A percentile compares a stretch with the other conserved stretches of the same genome.
These are phyloP conservation scores for Numenius arquata DNA, from an alignment of 2,113 vertebrate species.

Conservation along the genomic window DNA sequence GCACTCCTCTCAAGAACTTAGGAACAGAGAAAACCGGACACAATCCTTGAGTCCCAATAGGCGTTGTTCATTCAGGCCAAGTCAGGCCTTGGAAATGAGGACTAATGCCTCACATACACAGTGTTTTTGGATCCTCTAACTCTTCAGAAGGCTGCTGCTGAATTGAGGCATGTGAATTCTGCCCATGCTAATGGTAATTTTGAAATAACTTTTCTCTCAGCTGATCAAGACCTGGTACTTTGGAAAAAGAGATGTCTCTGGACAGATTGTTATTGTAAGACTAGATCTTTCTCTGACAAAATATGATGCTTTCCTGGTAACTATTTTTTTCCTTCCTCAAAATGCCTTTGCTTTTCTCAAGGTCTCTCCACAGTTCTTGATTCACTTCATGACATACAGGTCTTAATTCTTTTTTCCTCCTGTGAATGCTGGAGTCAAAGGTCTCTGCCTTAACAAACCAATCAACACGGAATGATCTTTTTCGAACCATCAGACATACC, in stretches of 20 bases:
- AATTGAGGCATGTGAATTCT: neutral
- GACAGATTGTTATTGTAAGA: neutral
- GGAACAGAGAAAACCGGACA: neutral
- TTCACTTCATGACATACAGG: accelerated
- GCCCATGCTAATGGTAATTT: neutral
- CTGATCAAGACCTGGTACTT: neutral
- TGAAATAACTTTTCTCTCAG: neutral
- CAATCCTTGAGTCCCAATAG: neutral
- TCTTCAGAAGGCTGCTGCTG: neutral
- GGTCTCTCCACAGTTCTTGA: neutral
- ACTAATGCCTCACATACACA: neutral
- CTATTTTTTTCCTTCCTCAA: neutral
- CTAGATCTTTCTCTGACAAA: neutral
- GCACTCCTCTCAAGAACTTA: neutral
- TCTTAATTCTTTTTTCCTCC: neutral
- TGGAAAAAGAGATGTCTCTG: neutral
- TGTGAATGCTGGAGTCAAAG: neutral
- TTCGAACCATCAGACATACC: neutral
- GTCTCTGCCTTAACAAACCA: neutral
- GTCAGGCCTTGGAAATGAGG: neutral
- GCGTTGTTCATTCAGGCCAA: neutral
- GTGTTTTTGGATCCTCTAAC: neutral
- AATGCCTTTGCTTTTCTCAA: neutral
- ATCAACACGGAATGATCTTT: neutral
- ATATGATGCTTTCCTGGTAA: neutral